Evolutionary conservation across 2,888 invertebrate species (phyloP), one percentile per base, ranked within the genome.

Genomic region (Hydriomena furcata): DNA sequence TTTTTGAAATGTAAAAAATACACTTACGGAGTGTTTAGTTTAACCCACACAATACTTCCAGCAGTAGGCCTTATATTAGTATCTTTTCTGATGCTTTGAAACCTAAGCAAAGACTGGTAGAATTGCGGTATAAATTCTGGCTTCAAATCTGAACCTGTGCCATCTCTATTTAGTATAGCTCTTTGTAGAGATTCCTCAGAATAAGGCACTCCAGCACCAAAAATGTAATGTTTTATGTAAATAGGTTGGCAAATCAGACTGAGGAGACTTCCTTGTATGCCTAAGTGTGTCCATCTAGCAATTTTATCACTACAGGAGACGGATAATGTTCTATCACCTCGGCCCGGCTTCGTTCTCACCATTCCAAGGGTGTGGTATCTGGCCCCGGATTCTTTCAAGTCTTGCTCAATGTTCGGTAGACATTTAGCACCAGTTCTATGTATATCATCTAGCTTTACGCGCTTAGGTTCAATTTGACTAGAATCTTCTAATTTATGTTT

Each of bases 231-330:
- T 43, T 91, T 82, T 0, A 98, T 83, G 74, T 93, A 94, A 67
- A 98, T 92, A 7, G 95, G 94, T 49, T 89, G 69, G 2, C 86
- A 77, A 17, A 98, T 75, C 52, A 93, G 78, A 55, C 93, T 93
- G 36, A 98, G 73, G 2, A 98, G 82, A 2, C 95, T 93, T 2
- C 98, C 98, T 88, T 96, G 98, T 17, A 97, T 74, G 0, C 98
- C 98, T 23, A 97, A 73, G 52, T 95, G 88, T 71, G 95, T 94
- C 98, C 98, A 99, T 66, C 94, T 94, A 1, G 97, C 94, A 7
- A 99, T 86, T 91, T 99, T 99, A 82, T 99, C 98, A 79, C 97
- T 98, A 79, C 98, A 99, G 0, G 97, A 97, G 66, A 98, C 93
- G 6, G 97, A 97, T 30, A 96, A 77, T 0, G 98, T 98, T 36